phyloP scores from a whole-genome alignment of 2,113 vertebrate genomes.

The Platanista minor region DNA sequence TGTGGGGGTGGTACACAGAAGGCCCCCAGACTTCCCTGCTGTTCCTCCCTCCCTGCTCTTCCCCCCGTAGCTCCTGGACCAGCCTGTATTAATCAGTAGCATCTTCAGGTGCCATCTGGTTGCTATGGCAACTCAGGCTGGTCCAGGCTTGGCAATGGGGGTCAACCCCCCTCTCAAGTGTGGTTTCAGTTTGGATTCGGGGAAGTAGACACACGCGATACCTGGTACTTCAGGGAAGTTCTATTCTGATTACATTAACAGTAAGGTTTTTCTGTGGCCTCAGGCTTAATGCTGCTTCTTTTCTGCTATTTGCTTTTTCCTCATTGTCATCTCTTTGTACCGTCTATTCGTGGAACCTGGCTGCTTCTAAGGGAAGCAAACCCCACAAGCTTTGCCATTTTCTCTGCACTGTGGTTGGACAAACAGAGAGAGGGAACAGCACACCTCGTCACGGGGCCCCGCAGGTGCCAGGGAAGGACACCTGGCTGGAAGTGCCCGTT shows the following conservation, averaged over 20 bases:
- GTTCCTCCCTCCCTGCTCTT: not conserved
- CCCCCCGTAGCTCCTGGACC: not conserved
- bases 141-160: not conserved
- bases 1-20: not conserved
- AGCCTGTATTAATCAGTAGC: not conserved
- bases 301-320: not conserved
- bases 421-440: not conserved
- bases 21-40: not conserved
- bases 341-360: not conserved
- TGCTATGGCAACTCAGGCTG: not conserved
- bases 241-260: not conserved
- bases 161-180: not conserved
- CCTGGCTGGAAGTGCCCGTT: not conserved
- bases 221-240: not conserved
- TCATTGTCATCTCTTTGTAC: not conserved
- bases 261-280: not conserved
- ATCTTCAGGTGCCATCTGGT: not conserved
- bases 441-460: not conserved
- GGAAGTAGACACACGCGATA: rapidly evolving
- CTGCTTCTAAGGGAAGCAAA: not conserved
- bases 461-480: not conserved
- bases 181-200: not conserved
- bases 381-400: not conserved
- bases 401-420: not conserved
- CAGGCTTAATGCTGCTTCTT: not conserved